Evolutionary conservation across 2,888 invertebrate species (phyloP), one percentile per base, ranked within the genome.

Genomic region (Gonocerus acuteangulatus): DNA sequence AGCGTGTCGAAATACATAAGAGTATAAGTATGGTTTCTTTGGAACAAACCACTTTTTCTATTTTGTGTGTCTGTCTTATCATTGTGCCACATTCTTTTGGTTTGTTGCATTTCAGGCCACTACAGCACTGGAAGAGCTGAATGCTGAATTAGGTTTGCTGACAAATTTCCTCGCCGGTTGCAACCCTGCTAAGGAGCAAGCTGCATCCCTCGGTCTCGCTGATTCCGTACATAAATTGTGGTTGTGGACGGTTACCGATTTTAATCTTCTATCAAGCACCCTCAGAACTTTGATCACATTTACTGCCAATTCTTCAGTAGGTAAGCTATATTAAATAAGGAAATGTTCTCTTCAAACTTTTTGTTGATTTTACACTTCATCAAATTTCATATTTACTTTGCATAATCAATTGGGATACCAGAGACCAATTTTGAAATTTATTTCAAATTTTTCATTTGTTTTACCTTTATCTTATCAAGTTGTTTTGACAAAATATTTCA

Each of bases 241-340:
- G 85, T 76, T 79, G 2, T 85, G 85, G 84, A 80, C 82, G 68
- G 78, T 78, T 70, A 75, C 81, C 68, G 80, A 80, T 21, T 80
- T 80, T 52, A 73, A 72, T 49, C 72, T 82, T 42, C 70, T 82
- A 2, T 73, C 76, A 1, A 77, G 80, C 16, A 76, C 79, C 15
- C 73, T 85, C 58, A 79, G 80, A 68, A 73, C 85, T 67, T 69
- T 86, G 44, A 77, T 80, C 59, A 83, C 82, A 0, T 84, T 82
- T 68, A 83, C 83, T 1, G 81, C 82, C 60, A 77, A 80, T 64
- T 84, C 83, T 69, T 71, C 77, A 13, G 76, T 77, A 77, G 85
- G 85, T 84, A 71, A 70, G 68, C 39, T 9, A 36, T 18, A n/a
- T 9, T 49, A 19, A 34, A 11, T 11, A 34, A 34, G 9, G 11